A percentile compares a stretch with the other conserved stretches of the same genome.
phyloP scores from a whole-genome alignment of 2,888 invertebrate genomes.

The Schizaphis graminum region DNA sequence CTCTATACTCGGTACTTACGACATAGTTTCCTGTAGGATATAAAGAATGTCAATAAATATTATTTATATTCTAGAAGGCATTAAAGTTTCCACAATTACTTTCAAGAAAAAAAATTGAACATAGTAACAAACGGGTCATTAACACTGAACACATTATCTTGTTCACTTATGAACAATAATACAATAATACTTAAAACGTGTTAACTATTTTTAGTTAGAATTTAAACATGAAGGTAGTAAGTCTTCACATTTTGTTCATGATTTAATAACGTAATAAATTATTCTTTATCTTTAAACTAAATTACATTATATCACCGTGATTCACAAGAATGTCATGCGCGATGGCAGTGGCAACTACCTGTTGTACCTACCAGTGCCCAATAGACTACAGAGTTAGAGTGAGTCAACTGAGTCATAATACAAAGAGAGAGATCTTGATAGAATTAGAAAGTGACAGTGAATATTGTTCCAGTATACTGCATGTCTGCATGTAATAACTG shows the following conservation, averaged over 20 bases:
- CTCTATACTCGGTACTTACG: conserved; percentile 76
- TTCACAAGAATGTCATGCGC: background rate
- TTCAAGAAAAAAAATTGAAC: conserved; percentile 17
- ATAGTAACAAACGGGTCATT: conserved; percentile 5
- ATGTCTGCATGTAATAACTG: background rate
- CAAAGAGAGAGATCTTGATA: conserved; percentile 20
- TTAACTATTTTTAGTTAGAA: background rate
- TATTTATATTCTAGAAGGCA: background rate
- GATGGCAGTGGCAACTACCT: conserved; percentile 23
- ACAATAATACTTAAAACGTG: background rate
- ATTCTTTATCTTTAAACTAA: background rate
- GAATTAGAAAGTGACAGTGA: conserved; percentile 57
- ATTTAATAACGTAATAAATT: background rate
- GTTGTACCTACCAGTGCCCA: conserved; percentile 14
- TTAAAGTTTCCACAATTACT: conserved; percentile 45
- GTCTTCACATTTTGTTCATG: background rate
- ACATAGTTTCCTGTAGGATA: conserved; percentile 70
- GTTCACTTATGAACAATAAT: background rate
- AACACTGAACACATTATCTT: conserved; percentile 31
- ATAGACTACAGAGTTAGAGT: background rate
- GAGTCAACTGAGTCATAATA: conserved; percentile 24
- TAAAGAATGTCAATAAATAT: background rate
- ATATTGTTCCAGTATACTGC: background rate
- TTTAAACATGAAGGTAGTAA: background rate
- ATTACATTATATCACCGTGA: conserved; percentile 24